Evolutionary conservation across 2,113 vertebrate genomes (phyloP).

Genomic region (Pteronura brasiliensis): DNA sequence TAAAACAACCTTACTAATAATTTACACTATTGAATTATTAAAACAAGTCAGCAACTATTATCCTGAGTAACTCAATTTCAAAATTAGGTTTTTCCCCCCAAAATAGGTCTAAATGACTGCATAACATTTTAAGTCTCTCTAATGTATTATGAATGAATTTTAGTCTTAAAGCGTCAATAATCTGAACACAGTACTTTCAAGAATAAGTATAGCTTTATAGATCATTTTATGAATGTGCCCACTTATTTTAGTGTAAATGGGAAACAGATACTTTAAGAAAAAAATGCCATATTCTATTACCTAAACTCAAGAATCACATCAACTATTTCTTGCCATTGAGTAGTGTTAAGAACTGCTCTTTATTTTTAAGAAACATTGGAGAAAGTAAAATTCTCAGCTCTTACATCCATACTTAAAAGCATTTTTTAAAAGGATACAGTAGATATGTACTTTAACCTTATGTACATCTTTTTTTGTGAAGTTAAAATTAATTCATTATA

Average conservation of each 20-base stretch:
- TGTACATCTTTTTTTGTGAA: neutral
- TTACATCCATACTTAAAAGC: neutral
- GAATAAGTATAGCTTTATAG: neutral
- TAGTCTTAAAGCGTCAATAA: neutral
- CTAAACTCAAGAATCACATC: neutral
- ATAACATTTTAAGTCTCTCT: neutral
- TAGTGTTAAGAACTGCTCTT: neutral
- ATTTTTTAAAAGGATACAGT: neutral
- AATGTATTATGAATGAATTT: constrained; percentile 12
- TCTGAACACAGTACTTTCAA: neutral
- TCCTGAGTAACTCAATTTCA: neutral
- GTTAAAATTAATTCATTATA: neutral
- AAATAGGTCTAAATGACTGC: neutral
- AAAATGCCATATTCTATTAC: neutral
- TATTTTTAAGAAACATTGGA: neutral
- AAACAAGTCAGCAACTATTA: neutral
- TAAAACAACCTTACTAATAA: neutral
- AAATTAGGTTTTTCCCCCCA: neutral
- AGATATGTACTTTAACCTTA: neutral
- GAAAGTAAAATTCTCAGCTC: neutral
- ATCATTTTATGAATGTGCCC: neutral
- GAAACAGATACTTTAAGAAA: neutral
- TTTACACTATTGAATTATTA: neutral
- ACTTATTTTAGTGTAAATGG: neutral
- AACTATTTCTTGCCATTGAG: neutral